Base-by-base conservation (phyloP, 2,113 vertebrate species). In the Halcyon senegalensis region DNA sequence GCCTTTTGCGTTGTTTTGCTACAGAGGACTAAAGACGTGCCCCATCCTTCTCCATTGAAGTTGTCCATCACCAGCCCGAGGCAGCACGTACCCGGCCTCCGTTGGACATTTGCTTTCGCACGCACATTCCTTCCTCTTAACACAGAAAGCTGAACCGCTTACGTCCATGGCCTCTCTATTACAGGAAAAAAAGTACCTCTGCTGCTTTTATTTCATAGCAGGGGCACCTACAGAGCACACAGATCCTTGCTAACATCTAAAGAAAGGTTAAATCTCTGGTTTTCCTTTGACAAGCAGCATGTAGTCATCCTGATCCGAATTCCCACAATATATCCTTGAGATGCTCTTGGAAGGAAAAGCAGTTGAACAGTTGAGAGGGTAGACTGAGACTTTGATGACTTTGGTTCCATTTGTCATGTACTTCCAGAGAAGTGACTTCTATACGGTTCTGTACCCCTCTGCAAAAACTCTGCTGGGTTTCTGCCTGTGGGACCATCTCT, bases 31-130 rank as follows among this genome's bases (percentile, higher is more conserved):
- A 7, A 60, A 84, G 84, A 51, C 59, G 44, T 75, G 51, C 55
- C 92, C 87, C 6, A 1, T 41, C 7, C 16, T 33, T 87, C 74
- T 59, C 59, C 87, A 81, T 2, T 83, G 75, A 88, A 48, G 79
- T 41, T 88, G 70, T 88, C 73, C 43, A 50, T 80, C 75, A 81
- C 63, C 55, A 89, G 89, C 83, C 86, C 0, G 2, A 88, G 85
- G 62, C 88, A 89, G 89, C 69, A 19, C 8, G 35, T 46, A 72
- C 66, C 17, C 0, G 0, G 31, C 19, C 73, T 84, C 76, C 72
- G 80, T 41, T 19, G 46, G 88, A 88, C 87, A 18, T 93, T 69
- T 80, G 78, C 72, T 96, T 90, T 88, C 41, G 41, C 64, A 37
- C 6, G 56, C 53, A 75, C 46, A 60, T 90, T 85, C 91, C 74